These are phyloP conservation scores for Agrotis exclamationis DNA, from an alignment of 2,888 invertebrate species.

Conservation along the genomic window DNA sequence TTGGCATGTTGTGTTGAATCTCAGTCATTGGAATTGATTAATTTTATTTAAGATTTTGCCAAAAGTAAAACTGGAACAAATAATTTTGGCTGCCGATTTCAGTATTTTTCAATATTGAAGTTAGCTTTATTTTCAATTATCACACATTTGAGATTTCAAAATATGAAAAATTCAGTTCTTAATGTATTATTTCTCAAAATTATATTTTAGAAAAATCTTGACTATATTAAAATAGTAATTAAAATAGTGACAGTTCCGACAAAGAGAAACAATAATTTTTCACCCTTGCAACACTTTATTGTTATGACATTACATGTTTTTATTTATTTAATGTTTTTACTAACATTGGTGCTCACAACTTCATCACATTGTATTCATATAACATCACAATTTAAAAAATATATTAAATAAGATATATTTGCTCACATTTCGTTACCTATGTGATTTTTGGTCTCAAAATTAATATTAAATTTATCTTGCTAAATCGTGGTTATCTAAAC, in stretches of 20 bases:
- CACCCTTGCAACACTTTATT: slow-evolving; percentile 2
- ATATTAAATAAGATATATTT: slow-evolving; percentile 33
- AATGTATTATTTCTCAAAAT: too few species aligned
- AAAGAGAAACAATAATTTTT: background rate
- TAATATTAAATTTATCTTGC: slow-evolving; percentile 41
- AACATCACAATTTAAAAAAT: slow-evolving; percentile 39
- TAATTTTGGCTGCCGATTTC: background rate
- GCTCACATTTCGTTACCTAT: slow-evolving; percentile 59
- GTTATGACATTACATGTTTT: background rate
- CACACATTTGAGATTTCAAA: background rate
- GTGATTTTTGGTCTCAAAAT: slow-evolving; percentile 65
- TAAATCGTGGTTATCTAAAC: slow-evolving; percentile 32
- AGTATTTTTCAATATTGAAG: background rate
- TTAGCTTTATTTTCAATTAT: background rate
- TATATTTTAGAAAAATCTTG: too few species aligned
- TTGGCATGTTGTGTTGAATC: slow-evolving; percentile 53
- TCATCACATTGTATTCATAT: slow-evolving; percentile 11
- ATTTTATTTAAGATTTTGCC: slow-evolving; percentile 2
- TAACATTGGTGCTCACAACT: slow-evolving; percentile 51
- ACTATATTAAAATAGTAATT: too few species aligned
- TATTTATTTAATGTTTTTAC: slow-evolving; percentile 13
- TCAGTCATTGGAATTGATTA: slow-evolving; percentile 56
- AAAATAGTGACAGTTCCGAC: too few species aligned
- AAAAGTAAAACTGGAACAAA: background rate
- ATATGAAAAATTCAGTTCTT: too few species aligned